Conservation (phyloP, 2,797 vertebrate species). For the Lithobates pipiens region DNA sequence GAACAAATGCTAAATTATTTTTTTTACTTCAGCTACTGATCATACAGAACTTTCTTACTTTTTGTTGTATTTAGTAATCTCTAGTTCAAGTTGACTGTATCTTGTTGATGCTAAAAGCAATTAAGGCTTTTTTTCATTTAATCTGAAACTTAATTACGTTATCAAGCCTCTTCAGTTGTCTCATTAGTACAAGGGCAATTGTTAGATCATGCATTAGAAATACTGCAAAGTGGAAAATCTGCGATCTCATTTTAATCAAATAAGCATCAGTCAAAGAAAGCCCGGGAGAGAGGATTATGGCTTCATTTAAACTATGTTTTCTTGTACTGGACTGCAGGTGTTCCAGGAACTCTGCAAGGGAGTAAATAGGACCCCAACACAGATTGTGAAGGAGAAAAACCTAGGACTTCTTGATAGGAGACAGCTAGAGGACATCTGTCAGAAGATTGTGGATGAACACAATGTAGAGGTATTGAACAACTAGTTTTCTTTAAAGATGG, state of each 20-base stretch:
- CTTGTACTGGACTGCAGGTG: slow-evolving; percentile 77
- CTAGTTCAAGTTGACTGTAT: slow-evolving; percentile 10
- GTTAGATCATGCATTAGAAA: slow-evolving; percentile 48
- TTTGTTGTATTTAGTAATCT: slow-evolving; percentile 6
- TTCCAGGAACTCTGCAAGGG: slow-evolving; percentile 88
- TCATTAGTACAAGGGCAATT: slow-evolving; percentile 56
- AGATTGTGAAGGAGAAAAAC: slow-evolving; percentile 86
- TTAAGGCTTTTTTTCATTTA: slow-evolving; percentile 50
- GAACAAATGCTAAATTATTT: background rate
- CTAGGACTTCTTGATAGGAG: slow-evolving; percentile 80
- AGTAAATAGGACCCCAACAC: slow-evolving; percentile 78
- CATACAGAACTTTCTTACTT: background rate
- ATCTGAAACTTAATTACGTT: slow-evolving; percentile 55
- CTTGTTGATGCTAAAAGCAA: slow-evolving; percentile 46
- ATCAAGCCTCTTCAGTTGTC: slow-evolving; percentile 42
- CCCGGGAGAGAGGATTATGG: slow-evolving; percentile 25
- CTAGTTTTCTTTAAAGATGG: background rate
- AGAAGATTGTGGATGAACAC: slow-evolving; percentile 81
- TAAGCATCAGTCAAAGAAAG: slow-evolving; percentile 33
- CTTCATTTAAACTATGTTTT: slow-evolving; percentile 35
- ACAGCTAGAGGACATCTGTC: slow-evolving; percentile 86
- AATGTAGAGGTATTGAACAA: slow-evolving; percentile 81
- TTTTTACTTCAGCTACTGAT: background rate
- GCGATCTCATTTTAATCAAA: slow-evolving; percentile 40
- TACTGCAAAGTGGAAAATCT: slow-evolving; percentile 53